Conservation (phyloP, 2,797 vertebrate genomes). For the Lepilemur septentrionalis region DNA sequence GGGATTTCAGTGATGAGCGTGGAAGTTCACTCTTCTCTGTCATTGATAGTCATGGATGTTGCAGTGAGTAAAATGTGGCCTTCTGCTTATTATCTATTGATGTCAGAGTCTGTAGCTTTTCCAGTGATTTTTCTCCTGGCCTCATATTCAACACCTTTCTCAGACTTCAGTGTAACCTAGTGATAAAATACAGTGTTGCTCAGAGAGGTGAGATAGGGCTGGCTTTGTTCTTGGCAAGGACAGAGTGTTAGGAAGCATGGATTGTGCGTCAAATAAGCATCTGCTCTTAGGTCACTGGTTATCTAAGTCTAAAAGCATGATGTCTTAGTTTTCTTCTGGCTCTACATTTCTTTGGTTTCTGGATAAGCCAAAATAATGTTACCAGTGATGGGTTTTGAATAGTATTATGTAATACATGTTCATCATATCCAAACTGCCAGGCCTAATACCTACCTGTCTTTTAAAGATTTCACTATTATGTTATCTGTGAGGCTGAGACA, state of each 20-base stretch:
- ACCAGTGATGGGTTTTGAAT: background rate
- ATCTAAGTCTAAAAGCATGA: background rate
- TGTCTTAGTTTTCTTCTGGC: background rate
- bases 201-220: background rate
- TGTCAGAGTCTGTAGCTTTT: background rate
- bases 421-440: background rate
- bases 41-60: background rate
- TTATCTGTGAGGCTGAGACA: background rate
- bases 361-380: background rate
- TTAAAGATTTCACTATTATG: background rate
- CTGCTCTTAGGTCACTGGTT: background rate
- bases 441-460: background rate
- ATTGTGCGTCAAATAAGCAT: background rate
- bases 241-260: background rate
- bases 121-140: background rate
- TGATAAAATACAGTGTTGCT: background rate
- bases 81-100: background rate
- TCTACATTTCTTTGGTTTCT: conserved; percentile 23
- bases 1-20: background rate
- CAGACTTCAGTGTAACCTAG: background rate
- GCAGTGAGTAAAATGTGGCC: background rate
- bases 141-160: background rate
- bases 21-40: background rate
- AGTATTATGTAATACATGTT: background rate
- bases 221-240: background rate